These are phyloP conservation scores for Pluvialis apricaria DNA, from an alignment of 2,113 vertebrate genomes.

Conservation along the genomic window DNA sequence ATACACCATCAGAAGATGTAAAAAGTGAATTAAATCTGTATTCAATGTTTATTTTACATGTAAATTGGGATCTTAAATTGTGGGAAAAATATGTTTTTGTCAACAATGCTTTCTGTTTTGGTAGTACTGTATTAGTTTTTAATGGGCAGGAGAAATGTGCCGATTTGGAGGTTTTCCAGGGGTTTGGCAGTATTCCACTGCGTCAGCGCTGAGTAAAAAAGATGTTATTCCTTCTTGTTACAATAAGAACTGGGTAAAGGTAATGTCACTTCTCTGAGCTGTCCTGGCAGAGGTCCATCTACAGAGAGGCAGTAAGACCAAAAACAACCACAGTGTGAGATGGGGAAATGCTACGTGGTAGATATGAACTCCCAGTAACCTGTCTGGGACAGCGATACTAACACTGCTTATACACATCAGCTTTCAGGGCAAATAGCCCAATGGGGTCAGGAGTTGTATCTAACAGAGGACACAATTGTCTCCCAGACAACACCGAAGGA, in stretches of 20 bases:
- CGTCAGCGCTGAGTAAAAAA: constrained; percentile 38
- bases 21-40: constrained; percentile 65
- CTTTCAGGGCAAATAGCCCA: background rate
- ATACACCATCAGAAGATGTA: constrained; percentile 45
- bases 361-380: background rate
- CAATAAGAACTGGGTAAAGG: constrained; percentile 30
- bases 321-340: background rate
- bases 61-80: constrained; percentile 66
- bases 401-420: background rate
- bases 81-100: constrained; percentile 61
- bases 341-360: accelerated
- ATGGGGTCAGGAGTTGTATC: background rate
- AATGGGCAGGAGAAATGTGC: constrained; percentile 71
- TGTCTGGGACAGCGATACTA: background rate
- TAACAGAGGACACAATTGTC: background rate
- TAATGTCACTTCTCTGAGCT: constrained; percentile 4
- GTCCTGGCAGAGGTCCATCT: background rate
- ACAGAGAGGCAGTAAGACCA: background rate
- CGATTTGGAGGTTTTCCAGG: constrained; percentile 72
- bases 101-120: constrained; percentile 62
- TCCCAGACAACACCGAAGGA: background rate
- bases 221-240: constrained; percentile 39
- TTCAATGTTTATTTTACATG: constrained; percentile 67
- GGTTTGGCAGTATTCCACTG: constrained; percentile 71
- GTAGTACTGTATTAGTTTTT: constrained; percentile 63